Evolutionary conservation across 2,888 invertebrate species (phyloP).

Genomic region (Asteroscopus sphinx): DNA sequence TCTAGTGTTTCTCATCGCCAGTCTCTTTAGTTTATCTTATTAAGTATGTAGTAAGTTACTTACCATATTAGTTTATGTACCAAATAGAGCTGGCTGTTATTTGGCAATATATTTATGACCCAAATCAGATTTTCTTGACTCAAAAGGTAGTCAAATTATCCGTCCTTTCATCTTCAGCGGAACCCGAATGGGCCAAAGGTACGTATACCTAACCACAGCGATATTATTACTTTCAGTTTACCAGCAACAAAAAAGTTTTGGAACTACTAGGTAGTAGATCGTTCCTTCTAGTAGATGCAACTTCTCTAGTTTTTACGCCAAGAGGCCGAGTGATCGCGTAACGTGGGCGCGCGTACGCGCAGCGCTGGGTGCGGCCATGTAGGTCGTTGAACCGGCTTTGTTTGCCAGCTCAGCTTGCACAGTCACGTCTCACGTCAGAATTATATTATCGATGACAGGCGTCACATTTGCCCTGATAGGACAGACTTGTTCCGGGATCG

Average conservation of each 20-base stretch:
- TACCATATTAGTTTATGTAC: conserved; percentile 1
- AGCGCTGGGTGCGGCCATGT: conserved; percentile 82
- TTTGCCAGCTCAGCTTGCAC: conserved; percentile 88
- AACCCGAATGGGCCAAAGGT: not conserved
- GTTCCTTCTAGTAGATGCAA: conserved; percentile 46
- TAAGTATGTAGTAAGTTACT: not conserved
- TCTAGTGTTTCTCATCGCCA: conserved; percentile 18
- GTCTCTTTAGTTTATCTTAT: conserved; percentile 15
- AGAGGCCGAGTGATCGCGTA: conserved; percentile 72
- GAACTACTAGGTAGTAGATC: conserved; percentile 17
- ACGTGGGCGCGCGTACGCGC: conserved; percentile 80
- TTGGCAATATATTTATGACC: conserved; percentile 8
- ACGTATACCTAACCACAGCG: not conserved
- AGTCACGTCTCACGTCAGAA: conserved; percentile 75
- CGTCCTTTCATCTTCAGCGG: not conserved
- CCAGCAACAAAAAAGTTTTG: conserved; percentile 16
- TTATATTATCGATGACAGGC: conserved; percentile 79
- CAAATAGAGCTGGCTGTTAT: conserved; percentile 10
- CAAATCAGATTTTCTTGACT: conserved; percentile 5
- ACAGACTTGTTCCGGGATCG: conserved; percentile 44
- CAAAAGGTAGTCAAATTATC: not conserved
- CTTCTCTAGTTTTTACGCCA: conserved; percentile 58
- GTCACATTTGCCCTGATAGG: conserved; percentile 60
- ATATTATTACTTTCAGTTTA: conserved; percentile 6
- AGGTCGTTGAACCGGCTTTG: conserved; percentile 88